Evolutionary conservation across 2,888 invertebrate genomes (phyloP), one percentile per base, ranked within the genome.

Genomic region (Bellardia pandia): DNA sequence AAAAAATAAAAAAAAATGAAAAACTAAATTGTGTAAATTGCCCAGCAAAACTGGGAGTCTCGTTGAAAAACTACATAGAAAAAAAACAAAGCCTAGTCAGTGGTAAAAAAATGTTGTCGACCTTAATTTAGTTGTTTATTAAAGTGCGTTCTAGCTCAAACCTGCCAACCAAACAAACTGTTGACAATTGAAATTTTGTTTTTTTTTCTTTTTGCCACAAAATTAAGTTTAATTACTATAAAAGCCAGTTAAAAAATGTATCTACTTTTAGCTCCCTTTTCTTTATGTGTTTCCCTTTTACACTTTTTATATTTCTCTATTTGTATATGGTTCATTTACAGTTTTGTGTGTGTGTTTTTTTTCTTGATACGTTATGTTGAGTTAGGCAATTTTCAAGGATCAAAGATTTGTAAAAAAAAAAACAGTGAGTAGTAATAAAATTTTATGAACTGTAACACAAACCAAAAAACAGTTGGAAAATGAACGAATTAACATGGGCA

Each of bases 331-430:
- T 58, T 16, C 13, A 68, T 56, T 68, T 56, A 56, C 45, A 45
- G 45, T 13, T 45, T 45, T 45, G 8, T 23, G 23, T 23, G 23
- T 23, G 6, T 56, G n/a, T n/a, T n/a, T 23, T 56, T 16, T 56
- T 23, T 56, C 8, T 56, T 58, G 2, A 4, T 14, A 33, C 8
- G 48, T 60, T 23, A 33, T 79, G 40, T 79, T 79, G 48, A 23
- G n/a, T 62, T 40, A 16, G 72, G 42, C 62, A 53, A 64, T 53
- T 64, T 64, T 64, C 33, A 64, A 72, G 78, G 69, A 48, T 40
- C 78, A 77, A 30, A 66, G 77, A 79, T 45, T 60, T 71, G 14
- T 2, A 33, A 69, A 60, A 58, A 16, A 69, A 69, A 56, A 77
- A n/a, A 23, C 23, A 23, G 23, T 23, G 30, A 42, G 16, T 8